These are phyloP conservation scores for Cosmia pyralina DNA, from an alignment of 2,888 invertebrate species.

Conservation along the genomic window DNA sequence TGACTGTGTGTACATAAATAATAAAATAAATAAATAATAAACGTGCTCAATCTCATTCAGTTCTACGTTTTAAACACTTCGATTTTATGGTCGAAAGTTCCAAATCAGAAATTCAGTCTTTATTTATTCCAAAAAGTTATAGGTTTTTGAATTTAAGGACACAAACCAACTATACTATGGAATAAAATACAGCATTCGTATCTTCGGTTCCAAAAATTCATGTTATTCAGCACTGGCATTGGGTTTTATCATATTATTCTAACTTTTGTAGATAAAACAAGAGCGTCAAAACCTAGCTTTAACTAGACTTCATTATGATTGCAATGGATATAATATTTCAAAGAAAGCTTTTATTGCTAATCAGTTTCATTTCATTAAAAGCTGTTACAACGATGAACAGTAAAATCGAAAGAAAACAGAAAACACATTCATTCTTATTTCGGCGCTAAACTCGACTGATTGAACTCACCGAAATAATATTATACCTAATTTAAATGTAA, in stretches of 20 bases:
- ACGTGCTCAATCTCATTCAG: too few relatives aligned
- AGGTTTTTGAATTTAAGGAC: neutral
- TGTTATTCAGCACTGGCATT: neutral
- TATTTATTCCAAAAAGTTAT: neutral
- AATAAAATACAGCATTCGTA: neutral
- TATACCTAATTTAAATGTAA: constrained; percentile 31
- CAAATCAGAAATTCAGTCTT: neutral
- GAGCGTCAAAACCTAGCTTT: neutral
- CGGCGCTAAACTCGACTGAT: constrained; percentile 15
- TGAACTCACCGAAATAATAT: constrained; percentile 34
- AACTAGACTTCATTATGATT: neutral
- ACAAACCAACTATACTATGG: neutral
- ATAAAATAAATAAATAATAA: too few relatives aligned
- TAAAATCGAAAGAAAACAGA: constrained; percentile 14
- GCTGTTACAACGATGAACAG: neutral
- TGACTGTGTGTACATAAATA: too few relatives aligned
- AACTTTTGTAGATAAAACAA: neutral
- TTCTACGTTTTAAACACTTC: too few relatives aligned
- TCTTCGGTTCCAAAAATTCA: neutral
- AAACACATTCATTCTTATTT: constrained; percentile 19
- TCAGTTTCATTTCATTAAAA: neutral
- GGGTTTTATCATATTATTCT: neutral
- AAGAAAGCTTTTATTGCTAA: neutral
- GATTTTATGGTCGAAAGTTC: neutral
- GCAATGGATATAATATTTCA: neutral